Evolutionary conservation across 2,888 invertebrate genomes (phyloP), one percentile per base, ranked within the genome.

Genomic region (Silvanus unidentatus): DNA sequence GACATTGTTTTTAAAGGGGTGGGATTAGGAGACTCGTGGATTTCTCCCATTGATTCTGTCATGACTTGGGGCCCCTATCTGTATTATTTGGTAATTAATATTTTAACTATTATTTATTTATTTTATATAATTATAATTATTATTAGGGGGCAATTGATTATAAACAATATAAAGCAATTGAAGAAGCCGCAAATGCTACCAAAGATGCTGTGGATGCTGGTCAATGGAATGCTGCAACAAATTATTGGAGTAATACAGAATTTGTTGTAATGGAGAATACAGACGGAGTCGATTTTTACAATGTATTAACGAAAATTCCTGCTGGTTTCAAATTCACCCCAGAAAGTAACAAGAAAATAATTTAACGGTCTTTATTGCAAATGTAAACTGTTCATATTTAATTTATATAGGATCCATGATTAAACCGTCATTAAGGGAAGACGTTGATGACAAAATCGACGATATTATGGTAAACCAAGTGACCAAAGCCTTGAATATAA

Each of bases 1-100:
- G 47, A 49, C 10, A 82, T 83, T 30, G 86, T 87, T 56, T 75
- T 95, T 40, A 75, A 77, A 58, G 92, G 92, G 1, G 80, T 94
- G 14, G 86, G 82, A 0, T 76, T 94, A 68, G 92, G 92, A 1
- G 93, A 93, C 69, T 82, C 92, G 0, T 94, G 93, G 93, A 88
- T 93, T 49, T 86, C 87, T 1, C 91, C 93, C 0, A 79, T 91
- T 40, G 91, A 93, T 64, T 84, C 86, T 0, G 87, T 89, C 0
- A 70, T 86, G 27, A 83, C 86, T 0, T 94, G 92, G 92, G 90
- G 84, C 0, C 86, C 86, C 0, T 82, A 84, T 58, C 75, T 94
- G 6, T 75, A 86, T 16, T 78, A 82, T 11, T 81, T 85, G 60
- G 85, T 84, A 71, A 73, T 56, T 15, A 14, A 29, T 13, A 13